Conservation (phyloP, 2,113 vertebrate genomes). For the Lepus timidus region DNA sequence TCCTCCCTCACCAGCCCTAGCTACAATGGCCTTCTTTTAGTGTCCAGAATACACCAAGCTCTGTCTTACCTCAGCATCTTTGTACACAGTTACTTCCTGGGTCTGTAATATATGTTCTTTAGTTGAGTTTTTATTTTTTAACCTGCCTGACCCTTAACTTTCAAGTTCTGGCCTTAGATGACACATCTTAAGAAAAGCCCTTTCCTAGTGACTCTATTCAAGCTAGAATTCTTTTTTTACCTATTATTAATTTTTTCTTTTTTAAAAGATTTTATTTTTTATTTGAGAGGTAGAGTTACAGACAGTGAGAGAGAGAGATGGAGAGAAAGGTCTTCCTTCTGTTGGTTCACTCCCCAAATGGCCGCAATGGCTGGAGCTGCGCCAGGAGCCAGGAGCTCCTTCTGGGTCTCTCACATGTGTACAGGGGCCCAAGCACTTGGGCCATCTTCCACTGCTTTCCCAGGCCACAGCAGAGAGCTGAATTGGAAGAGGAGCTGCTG, state of each 20-base stretch:
- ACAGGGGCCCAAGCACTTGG: no score
- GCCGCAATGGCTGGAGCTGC: no score
- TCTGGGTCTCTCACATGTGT: no score
- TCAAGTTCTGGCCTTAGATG: slow-evolving; percentile 46
- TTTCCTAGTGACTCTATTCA: background rate
- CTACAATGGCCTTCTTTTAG: background rate
- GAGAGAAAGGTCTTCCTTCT: no score
- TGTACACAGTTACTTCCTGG: background rate
- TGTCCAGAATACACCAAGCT: background rate
- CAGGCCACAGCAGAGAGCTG: no score
- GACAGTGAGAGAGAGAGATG: no score
- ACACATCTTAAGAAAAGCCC: background rate
- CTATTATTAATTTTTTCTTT: background rate
- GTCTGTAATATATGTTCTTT: background rate
- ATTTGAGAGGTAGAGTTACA: no score
- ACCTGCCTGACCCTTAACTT: background rate
- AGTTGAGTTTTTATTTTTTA: background rate
- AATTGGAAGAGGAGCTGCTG: no score
- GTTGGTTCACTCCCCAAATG: no score
- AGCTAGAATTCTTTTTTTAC: slow-evolving; percentile 28
- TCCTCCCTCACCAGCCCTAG: background rate
- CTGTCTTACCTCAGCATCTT: background rate
- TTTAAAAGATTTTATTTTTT: no score
- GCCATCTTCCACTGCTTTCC: no score
- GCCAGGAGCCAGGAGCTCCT: no score